Evolutionary conservation across 35 echinoderm and acorn worm genomes (phyloP).

Genomic region (Lytechinus variegatus): DNA sequence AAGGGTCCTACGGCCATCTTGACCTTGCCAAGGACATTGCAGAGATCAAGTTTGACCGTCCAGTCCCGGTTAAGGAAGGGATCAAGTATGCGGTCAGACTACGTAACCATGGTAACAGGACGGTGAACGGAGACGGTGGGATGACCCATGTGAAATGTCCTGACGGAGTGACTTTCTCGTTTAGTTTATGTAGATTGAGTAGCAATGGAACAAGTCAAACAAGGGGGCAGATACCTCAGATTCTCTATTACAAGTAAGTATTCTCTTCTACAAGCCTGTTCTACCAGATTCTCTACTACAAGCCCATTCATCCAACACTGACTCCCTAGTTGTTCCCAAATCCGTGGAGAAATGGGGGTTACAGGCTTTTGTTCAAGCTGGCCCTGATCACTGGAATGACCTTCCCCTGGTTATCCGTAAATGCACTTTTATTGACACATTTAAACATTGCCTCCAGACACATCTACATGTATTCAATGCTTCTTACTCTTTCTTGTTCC

Average conservation of each 20-base stretch:
- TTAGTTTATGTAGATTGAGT: conserved; percentile 84
- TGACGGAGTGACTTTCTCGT: conserved; percentile 93
- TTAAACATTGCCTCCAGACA: too few relatives aligned
- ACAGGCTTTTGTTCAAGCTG: too few relatives aligned
- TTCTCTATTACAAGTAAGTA: conserved; percentile 95
- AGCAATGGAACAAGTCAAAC: conserved; percentile 97
- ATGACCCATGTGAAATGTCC: conserved; percentile 83
- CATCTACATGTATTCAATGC: too few relatives aligned
- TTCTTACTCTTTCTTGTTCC: too few relatives aligned
- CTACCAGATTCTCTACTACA: too few relatives aligned
- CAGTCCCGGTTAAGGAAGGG: conserved; percentile 93
- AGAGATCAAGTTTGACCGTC: conserved; percentile 98
- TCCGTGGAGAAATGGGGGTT: too few relatives aligned
- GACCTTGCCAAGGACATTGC: conserved; percentile 84
- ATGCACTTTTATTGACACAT: too few relatives aligned
- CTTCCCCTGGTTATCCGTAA: too few relatives aligned
- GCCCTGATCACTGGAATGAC: too few relatives aligned
- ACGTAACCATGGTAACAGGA: conserved; percentile 90
- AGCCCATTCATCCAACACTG: too few relatives aligned
- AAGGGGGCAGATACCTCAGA: conserved; percentile 88
- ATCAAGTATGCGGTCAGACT: conserved; percentile 96
- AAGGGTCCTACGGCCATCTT: conserved; percentile 81
- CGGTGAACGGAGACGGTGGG: conserved; percentile 89
- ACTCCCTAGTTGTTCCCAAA: too few relatives aligned
- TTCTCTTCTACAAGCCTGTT: too few relatives aligned